These are phyloP conservation scores for Lottia gigantea DNA, from an alignment of 2,888 invertebrate species.

Conservation along the genomic window DNA sequence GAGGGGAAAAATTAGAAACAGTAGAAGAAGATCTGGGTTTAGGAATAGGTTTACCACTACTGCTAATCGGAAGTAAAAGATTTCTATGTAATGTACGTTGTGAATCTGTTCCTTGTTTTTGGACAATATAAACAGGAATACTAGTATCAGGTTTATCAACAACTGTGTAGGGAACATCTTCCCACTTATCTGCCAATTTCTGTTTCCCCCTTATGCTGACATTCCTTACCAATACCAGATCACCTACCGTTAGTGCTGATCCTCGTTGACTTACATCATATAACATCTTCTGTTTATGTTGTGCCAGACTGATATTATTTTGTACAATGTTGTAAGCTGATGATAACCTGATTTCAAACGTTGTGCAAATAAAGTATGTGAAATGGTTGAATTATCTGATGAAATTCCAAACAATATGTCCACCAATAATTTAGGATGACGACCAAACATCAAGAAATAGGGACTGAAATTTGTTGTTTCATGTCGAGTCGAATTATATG, in stretches of 20 bases:
- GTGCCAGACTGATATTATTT: slow-evolving; percentile 3
- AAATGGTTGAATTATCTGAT: neutral
- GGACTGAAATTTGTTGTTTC: slow-evolving; percentile 27
- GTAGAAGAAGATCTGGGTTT: neutral
- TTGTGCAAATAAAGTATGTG: slow-evolving; percentile 5
- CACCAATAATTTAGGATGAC: slow-evolving; percentile 26
- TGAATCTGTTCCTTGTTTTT: slow-evolving; percentile 5
- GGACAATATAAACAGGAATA: slow-evolving; percentile 17
- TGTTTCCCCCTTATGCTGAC: slow-evolving; percentile 23
- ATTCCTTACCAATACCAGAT: slow-evolving; percentile 24
- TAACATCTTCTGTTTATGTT: slow-evolving; percentile 20
- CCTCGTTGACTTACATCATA: neutral
- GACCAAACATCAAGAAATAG: slow-evolving; percentile 30
- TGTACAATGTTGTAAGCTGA: slow-evolving; percentile 10
- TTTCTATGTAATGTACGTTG: slow-evolving; percentile 23
- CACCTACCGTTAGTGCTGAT: slow-evolving; percentile 17
- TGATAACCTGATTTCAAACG: neutral
- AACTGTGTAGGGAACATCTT: slow-evolving; percentile 18
- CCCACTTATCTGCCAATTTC: slow-evolving; percentile 28
- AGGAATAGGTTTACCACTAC: neutral
- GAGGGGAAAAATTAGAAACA: neutral
- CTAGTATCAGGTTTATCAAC: slow-evolving; percentile 13
- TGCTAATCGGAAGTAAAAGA: slow-evolving; percentile 15
- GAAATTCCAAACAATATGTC: slow-evolving; percentile 23
- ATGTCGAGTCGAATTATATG: slow-evolving; percentile 27